Base-by-base conservation (phyloP, 2,797 vertebrate species). In the Trematomus bernacchii region DNA sequence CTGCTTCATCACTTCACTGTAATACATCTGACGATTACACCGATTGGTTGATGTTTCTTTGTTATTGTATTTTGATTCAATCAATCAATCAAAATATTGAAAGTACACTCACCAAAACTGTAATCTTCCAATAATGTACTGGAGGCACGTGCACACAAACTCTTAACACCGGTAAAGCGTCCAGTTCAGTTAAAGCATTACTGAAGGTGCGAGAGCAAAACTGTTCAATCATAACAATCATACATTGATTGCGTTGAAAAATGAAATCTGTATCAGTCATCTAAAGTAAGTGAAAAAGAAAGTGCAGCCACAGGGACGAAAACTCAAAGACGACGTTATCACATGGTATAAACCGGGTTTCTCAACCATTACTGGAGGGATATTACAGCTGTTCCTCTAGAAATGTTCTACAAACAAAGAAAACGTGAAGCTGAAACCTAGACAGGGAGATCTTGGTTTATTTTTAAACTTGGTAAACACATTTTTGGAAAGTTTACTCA, bases 341-440 rank as follows among this genome's bases (percentile, higher is more conserved):
- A 23, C 23, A 14, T 14, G 21, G 37, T 79, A n/a, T 27, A 23
- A 53, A 53, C 21, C 52, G 23, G 52, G 52, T 3, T 53, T 53
- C 21, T 14, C 3, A 21, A 27, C 52, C 53, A 21, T 60, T 42
- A 48, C 0, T 37, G 53, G 15, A 67, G 12, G 23, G n/a, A 50
- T 43, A 18, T 63, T 33, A 63, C 18, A 52, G 15, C 40, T 54
- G 55, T 1, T 44, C 43, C 54, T 57, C 23, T 1, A 12, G 0
- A 46, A 52, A 52, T 61, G 51, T 55, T 48, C 42, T 1, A 19
- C 14, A 46, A 46, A 30, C n/a, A 6, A 14, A 46, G 12, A 74
- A 48, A n/a, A 82, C 76, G 78, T 76, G 48, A 58, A 65, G 55
- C 55, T 65, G 43, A 52, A 65, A 48, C 23, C 21, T 59, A 33